Evolutionary conservation across 2,888 invertebrate species (phyloP).

Genomic region (Melanargia galathea): DNA sequence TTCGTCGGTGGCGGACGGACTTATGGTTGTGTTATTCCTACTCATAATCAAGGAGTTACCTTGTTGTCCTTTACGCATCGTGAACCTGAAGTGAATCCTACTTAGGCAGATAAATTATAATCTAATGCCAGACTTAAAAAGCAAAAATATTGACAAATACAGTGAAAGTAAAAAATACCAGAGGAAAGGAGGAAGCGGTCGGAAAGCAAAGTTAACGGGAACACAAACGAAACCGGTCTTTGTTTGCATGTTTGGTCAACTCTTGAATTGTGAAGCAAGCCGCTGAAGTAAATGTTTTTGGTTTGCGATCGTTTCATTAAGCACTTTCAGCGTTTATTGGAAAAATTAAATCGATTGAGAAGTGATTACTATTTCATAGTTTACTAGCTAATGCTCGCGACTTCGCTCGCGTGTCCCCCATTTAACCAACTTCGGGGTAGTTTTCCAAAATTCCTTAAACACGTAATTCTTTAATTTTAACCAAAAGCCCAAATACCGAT

Average conservation of each 20-base stretch:
- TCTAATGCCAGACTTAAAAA: conserved; percentile 8
- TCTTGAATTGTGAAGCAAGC: conserved; percentile 50
- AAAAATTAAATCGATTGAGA: not conserved
- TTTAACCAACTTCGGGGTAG: too few relatives aligned
- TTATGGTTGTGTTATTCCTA: too few relatives aligned
- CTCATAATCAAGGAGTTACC: too few relatives aligned
- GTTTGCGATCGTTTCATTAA: conserved; percentile 52
- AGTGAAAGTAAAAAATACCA: conserved; percentile 53
- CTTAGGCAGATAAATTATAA: not conserved
- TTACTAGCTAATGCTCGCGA: too few relatives aligned
- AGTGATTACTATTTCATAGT: too few relatives aligned
- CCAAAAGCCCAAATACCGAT: too few relatives aligned
- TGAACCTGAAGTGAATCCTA: not conserved
- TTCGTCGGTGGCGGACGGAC: too few relatives aligned
- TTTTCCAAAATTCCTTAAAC: too few relatives aligned
- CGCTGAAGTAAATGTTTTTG: conserved; percentile 53
- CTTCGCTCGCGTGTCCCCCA: too few relatives aligned
- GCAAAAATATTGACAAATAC: conserved; percentile 41
- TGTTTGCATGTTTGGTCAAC: conserved; percentile 63
- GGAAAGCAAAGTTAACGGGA: conserved; percentile 62
- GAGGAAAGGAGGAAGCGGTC: conserved; percentile 50
- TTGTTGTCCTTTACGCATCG: too few relatives aligned
- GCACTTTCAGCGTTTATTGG: not conserved
- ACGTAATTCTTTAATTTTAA: too few relatives aligned
- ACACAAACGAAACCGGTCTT: conserved; percentile 48